phyloP scores from a whole-genome alignment of 2,113 vertebrate genomes.

The Neopipo cinnamomea region DNA sequence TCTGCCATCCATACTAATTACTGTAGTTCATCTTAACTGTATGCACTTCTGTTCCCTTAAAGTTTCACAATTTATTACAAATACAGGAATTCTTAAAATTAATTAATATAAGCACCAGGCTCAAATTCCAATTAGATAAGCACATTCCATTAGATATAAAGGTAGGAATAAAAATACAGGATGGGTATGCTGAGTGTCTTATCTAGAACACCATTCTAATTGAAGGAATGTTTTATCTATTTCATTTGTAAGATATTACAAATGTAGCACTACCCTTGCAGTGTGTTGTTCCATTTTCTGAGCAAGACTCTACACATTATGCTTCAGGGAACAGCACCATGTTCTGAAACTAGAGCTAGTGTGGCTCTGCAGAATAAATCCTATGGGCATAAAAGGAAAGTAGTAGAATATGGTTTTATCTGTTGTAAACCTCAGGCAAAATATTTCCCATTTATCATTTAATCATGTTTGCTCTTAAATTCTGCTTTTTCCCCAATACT shows the following conservation, averaged over 20 bases:
- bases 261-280: neutral
- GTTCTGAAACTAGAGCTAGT: neutral
- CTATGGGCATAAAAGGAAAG: neutral
- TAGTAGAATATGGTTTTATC: neutral
- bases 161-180: neutral
- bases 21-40: conserved; percentile 54
- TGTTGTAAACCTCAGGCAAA: neutral
- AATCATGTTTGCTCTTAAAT: neutral
- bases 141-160: neutral
- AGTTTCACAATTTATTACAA: conserved; percentile 50
- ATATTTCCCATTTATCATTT: neutral
- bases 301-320: neutral
- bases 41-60: conserved; percentile 46
- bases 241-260: conserved; percentile 3
- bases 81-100: conserved; percentile 29
- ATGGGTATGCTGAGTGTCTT: neutral
- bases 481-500: neutral
- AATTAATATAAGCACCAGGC: neutral
- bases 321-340: neutral
- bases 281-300: neutral
- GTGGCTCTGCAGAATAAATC: neutral
- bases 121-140: neutral
- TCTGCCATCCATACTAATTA: conserved; percentile 70
- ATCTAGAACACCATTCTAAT: neutral
- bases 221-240: neutral